Evolutionary conservation across 2,888 invertebrate genomes (phyloP).

Genomic region (Lithophane semibrunnea): DNA sequence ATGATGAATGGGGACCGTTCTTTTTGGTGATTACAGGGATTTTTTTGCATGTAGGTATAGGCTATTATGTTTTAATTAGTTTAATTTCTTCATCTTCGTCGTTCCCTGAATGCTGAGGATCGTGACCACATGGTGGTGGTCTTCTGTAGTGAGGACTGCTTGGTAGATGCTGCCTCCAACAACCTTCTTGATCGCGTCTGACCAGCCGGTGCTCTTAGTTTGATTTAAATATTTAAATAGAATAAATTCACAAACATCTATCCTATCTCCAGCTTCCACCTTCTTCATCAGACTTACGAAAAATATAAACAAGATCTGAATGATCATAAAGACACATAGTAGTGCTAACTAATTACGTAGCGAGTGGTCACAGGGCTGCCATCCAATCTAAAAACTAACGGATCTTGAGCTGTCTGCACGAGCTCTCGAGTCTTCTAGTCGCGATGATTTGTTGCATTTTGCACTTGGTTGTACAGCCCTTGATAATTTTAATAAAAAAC

Average conservation of each 20-base stretch:
- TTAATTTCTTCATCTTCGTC: too few relatives aligned
- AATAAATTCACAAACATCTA: too few relatives aligned
- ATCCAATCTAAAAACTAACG: conserved; percentile 68
- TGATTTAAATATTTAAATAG: conserved; percentile 1
- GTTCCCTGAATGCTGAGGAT: too few relatives aligned
- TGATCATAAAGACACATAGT: conserved; percentile 48
- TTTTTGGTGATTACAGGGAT: conserved; percentile 24
- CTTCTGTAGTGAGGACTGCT: too few relatives aligned
- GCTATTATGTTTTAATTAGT: not conserved
- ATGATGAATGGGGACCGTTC: conserved; percentile 38
- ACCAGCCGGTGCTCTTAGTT: too few relatives aligned
- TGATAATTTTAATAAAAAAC: too few relatives aligned
- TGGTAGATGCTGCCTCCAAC: too few relatives aligned
- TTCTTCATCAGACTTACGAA: not conserved
- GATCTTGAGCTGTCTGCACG: conserved; percentile 62
- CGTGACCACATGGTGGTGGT: too few relatives aligned
- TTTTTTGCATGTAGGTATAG: not conserved
- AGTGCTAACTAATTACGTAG: conserved; percentile 62
- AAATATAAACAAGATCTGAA: conserved; percentile 20
- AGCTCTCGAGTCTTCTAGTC: conserved; percentile 50
- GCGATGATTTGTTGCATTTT: conserved; percentile 43
- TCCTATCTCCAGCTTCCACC: not conserved
- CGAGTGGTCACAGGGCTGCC: conserved; percentile 61
- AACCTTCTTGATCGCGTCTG: too few relatives aligned
- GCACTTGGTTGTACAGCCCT: not conserved